These are phyloP conservation scores for Macrophya alboannulata DNA, from an alignment of 2,888 invertebrate species.

Conservation along the genomic window DNA sequence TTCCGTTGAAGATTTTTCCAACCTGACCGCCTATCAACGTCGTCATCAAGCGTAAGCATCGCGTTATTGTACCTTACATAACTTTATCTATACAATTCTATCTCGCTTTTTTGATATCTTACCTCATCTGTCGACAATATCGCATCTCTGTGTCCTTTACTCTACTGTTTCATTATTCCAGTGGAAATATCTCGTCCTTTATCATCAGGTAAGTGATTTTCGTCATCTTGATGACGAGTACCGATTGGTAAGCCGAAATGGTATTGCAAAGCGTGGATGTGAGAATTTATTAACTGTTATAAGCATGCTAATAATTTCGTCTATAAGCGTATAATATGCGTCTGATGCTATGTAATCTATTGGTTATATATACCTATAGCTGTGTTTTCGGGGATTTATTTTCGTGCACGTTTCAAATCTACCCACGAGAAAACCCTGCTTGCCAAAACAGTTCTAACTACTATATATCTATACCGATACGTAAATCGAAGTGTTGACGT, in stretches of 20 bases:
- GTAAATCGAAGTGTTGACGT: background rate
- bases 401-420: slow-evolving; percentile 19
- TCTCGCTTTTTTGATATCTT: slow-evolving; percentile 31
- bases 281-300: slow-evolving; percentile 12
- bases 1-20: slow-evolving; percentile 63
- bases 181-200: slow-evolving; percentile 73
- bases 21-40: slow-evolving; percentile 71
- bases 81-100: background rate
- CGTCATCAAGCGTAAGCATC: slow-evolving; percentile 63
- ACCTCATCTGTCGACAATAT: background rate
- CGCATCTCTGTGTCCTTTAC: background rate
- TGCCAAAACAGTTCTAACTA: slow-evolving; percentile 4
- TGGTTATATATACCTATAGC: background rate
- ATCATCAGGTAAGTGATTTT: slow-evolving; percentile 76
- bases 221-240: slow-evolving; percentile 56
- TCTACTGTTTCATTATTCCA: slow-evolving; percentile 71
- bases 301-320: slow-evolving; percentile 30
- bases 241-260: slow-evolving; percentile 43
- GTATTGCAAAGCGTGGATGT: slow-evolving; percentile 21
- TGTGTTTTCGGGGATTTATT: slow-evolving; percentile 29
- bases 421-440: background rate
- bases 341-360: no score
- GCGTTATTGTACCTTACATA: background rate
- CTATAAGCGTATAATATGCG: background rate
- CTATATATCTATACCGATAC: background rate